Evolutionary conservation across 2,888 invertebrate genomes (phyloP).

Genomic region (Macropis europaea): DNA sequence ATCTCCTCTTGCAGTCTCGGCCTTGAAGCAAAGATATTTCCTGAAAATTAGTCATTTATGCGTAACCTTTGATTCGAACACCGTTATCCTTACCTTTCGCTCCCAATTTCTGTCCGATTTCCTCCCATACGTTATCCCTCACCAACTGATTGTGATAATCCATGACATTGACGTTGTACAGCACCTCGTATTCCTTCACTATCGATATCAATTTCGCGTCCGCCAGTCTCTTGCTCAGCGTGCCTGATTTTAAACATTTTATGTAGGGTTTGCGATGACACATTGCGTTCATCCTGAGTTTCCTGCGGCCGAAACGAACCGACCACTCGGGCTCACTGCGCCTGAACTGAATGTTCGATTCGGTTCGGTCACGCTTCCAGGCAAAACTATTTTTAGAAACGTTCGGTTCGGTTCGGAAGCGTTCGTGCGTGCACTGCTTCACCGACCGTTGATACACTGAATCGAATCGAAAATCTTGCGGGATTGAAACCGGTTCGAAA

Average conservation of each 20-base stretch:
- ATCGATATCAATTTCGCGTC: background rate
- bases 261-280: too few relatives aligned
- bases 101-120: background rate
- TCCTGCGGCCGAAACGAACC: too few relatives aligned
- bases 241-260: too few relatives aligned
- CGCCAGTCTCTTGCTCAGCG: background rate
- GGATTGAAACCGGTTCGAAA: too few relatives aligned
- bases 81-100: background rate
- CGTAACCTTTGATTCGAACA: too few relatives aligned
- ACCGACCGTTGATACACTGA: too few relatives aligned
- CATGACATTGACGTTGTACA: background rate
- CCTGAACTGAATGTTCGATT: background rate
- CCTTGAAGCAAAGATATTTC: background rate
- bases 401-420: constrained; percentile 1
- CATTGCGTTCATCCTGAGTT: too few relatives aligned
- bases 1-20: background rate
- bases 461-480: too few relatives aligned
- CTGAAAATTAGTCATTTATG: background rate
- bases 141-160: background rate
- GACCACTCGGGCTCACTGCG: too few relatives aligned
- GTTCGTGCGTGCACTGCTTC: too few relatives aligned
- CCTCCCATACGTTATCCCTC: background rate
- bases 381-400: background rate
- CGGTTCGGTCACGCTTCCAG: background rate
- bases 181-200: background rate